These are phyloP conservation scores for Neoarius graeffei DNA, from an alignment of 2,113 vertebrate genomes.

Conservation along the genomic window DNA sequence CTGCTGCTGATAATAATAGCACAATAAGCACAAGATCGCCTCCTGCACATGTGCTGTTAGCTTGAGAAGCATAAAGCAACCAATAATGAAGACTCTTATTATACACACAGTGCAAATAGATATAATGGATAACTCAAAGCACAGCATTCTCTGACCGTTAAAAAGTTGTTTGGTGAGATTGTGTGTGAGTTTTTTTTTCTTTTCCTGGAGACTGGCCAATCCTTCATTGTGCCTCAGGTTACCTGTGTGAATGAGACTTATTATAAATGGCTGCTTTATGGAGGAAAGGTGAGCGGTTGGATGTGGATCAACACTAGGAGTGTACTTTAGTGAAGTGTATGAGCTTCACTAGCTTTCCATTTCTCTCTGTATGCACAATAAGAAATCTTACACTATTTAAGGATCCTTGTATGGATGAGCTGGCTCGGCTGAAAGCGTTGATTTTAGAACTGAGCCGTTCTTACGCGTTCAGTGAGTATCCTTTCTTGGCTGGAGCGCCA, in stretches of 20 bases:
- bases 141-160: too few species aligned
- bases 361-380: background rate
- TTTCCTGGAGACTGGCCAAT: background rate
- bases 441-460: background rate
- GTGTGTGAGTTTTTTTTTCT: background rate
- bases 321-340: background rate
- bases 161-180: background rate
- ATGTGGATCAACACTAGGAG: background rate
- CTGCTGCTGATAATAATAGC: background rate
- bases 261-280: conserved; percentile 6
- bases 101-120: background rate
- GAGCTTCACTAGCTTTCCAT: background rate
- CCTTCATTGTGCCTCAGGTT: background rate
- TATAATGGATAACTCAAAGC: background rate
- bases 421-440: background rate
- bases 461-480: background rate
- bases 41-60: background rate
- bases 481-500: background rate
- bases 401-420: background rate
- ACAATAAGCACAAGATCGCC: background rate
- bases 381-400: background rate
- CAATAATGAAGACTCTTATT: background rate
- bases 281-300: background rate
- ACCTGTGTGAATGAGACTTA: background rate
- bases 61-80: background rate